Conservation (phyloP, 2,113 vertebrate species). For the Megaceryle torquata region DNA sequence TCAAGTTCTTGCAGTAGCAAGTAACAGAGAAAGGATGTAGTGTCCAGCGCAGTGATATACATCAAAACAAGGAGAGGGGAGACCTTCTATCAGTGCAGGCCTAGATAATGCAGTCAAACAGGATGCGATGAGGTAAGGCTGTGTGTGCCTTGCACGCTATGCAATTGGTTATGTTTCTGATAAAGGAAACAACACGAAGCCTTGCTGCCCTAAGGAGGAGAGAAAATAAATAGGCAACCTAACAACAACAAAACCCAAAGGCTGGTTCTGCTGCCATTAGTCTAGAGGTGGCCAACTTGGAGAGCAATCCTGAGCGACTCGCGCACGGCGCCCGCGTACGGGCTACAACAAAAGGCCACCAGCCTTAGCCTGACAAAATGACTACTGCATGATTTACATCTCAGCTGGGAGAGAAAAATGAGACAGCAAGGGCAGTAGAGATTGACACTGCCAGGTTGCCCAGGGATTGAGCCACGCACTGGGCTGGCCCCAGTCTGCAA, state of each 20-base stretch:
- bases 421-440: conserved; percentile 8
- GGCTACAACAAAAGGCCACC: neutral
- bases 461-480: neutral
- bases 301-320: fast-evolving
- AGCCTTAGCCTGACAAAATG: neutral
- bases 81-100: neutral
- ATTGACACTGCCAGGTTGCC: conserved; percentile 52
- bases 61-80: conserved; percentile 9
- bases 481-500: neutral
- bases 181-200: neutral
- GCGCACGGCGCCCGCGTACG: fast-evolving
- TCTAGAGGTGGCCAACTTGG: neutral
- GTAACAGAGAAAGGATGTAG: conserved; percentile 14
- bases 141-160: neutral
- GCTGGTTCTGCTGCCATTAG: neutral
- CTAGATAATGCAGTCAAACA: conserved; percentile 10
- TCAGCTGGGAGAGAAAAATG: neutral
- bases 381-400: neutral
- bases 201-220: neutral
- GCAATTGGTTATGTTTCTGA: neutral
- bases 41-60: conserved; percentile 4
- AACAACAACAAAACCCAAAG: neutral
- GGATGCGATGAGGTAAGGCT: conserved; percentile 33
- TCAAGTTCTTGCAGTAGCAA: neutral
- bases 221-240: neutral